These are phyloP conservation scores for Apeira syringaria DNA, from an alignment of 2,888 invertebrate genomes.

Conservation along the genomic window DNA sequence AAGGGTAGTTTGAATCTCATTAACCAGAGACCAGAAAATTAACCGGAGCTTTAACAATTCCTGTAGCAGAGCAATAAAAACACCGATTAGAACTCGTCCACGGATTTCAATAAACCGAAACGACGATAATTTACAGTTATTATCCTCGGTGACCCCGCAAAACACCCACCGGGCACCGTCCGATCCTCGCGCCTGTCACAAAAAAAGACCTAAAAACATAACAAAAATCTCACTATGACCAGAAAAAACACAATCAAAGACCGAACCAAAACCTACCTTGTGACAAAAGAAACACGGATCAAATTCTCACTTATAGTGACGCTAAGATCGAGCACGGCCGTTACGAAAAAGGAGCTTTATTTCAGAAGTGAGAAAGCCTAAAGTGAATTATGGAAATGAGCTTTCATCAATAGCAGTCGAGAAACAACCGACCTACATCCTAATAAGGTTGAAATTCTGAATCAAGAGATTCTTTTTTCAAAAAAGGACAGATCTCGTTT, in stretches of 20 bases:
- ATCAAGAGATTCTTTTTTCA: constrained; percentile 47
- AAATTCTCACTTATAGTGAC: neutral
- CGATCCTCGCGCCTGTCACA: constrained; percentile 68
- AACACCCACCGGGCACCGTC: constrained; percentile 70
- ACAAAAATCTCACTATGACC: constrained; percentile 74
- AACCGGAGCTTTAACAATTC: constrained; percentile 20
- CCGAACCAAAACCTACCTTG: constrained; percentile 48
- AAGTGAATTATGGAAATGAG: constrained; percentile 77
- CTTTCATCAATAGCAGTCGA: constrained; percentile 32
- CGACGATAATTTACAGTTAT: constrained; percentile 82
- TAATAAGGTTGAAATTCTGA: constrained; percentile 45
- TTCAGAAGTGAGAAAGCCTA: constrained; percentile 78
- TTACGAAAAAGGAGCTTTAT: constrained; percentile 79
- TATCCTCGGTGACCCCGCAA: constrained; percentile 81
- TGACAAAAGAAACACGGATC: constrained; percentile 1
- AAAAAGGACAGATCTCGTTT: constrained; percentile 79
- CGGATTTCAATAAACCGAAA: constrained; percentile 78
- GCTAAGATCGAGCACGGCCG: constrained; percentile 25
- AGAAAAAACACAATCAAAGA: constrained; percentile 53
- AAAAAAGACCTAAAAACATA: constrained; percentile 70
- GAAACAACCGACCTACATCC: constrained; percentile 35
- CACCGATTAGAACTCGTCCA: constrained; percentile 69
- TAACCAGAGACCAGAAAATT: constrained; percentile 3
- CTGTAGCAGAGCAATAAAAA: constrained; percentile 38
- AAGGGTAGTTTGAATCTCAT: neutral